Conservation (phyloP, 2,113 vertebrate genomes). For the Archocentrus centrarchus region DNA sequence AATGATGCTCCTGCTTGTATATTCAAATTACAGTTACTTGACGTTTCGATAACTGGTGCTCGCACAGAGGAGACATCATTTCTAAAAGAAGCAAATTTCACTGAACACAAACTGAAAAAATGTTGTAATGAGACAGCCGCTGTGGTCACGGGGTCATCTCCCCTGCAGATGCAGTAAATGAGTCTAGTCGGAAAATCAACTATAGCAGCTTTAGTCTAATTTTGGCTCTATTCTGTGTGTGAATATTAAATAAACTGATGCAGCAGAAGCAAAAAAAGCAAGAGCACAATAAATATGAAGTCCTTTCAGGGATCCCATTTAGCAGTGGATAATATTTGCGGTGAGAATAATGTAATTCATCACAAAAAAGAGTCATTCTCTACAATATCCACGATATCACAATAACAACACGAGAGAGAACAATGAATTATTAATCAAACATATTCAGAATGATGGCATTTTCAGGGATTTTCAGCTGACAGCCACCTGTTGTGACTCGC, state of each 20-base stretch:
- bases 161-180: slow-evolving; percentile 22
- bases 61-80: slow-evolving; percentile 4
- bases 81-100: slow-evolving; percentile 12
- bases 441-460: slow-evolving; percentile 32
- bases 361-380: background rate
- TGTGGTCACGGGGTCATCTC: slow-evolving; percentile 15
- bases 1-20: background rate
- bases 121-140: slow-evolving; percentile 16
- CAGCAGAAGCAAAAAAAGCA: background rate
- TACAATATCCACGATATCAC: background rate
- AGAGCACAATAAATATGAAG: background rate
- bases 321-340: background rate
- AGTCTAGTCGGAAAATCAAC: slow-evolving; percentile 21
- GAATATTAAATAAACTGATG: background rate
- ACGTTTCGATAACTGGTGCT: background rate
- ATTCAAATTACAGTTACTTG: background rate
- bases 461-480: slow-evolving; percentile 51
- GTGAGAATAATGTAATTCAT: background rate
- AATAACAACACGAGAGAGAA: background rate
- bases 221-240: background rate
- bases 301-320: background rate
- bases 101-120: background rate
- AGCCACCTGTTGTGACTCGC: slow-evolving; percentile 49
- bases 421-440: background rate
- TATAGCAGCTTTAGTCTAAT: background rate